Conservation (phyloP, 1,140 invertebrate species). For the Coptotermes formosanus region DNA sequence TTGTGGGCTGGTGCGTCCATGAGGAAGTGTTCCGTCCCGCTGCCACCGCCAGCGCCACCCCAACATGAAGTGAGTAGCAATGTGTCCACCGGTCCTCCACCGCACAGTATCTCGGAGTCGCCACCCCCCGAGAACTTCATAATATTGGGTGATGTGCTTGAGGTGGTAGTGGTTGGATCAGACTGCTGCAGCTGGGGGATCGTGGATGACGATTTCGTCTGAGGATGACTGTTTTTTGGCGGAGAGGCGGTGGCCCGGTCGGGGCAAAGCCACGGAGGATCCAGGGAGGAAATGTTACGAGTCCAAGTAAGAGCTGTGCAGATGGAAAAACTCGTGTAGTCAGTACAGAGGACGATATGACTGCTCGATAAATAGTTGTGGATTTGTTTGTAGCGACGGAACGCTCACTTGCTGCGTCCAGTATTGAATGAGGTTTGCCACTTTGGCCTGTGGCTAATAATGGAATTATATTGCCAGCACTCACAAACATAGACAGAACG, state of each 20-base stretch:
- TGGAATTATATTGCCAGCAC: not conserved
- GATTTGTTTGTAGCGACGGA: not conserved
- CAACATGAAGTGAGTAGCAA: constrained; percentile 45
- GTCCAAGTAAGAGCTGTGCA: not conserved
- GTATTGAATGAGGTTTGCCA: not conserved
- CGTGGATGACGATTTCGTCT: not conserved
- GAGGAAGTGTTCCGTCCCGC: constrained; percentile 38
- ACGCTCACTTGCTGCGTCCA: not conserved
- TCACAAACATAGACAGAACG: constrained; percentile 3
- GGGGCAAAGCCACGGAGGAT: constrained; percentile 32
- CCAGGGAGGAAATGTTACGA: constrained; percentile 20
- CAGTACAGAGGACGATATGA: not conserved
- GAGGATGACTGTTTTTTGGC: not conserved
- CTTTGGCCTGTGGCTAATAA: not conserved
- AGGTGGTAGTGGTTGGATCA: not conserved
- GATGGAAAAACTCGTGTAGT: not conserved
- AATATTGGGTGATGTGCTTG: constrained; percentile 17
- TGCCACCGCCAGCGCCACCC: constrained; percentile 46
- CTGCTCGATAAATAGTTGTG: not conserved
- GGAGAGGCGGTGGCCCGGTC: constrained; percentile 2
- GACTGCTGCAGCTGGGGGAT: constrained; percentile 4
- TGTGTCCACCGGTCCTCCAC: constrained; percentile 41
- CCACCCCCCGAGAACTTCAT: constrained; percentile 31
- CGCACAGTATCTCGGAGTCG: constrained; percentile 21
- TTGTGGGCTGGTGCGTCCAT: constrained; percentile 23